These are phyloP conservation scores for Aleiodes sp. DNA, from an alignment of 1,140 invertebrate genomes.

Conservation along the genomic window DNA sequence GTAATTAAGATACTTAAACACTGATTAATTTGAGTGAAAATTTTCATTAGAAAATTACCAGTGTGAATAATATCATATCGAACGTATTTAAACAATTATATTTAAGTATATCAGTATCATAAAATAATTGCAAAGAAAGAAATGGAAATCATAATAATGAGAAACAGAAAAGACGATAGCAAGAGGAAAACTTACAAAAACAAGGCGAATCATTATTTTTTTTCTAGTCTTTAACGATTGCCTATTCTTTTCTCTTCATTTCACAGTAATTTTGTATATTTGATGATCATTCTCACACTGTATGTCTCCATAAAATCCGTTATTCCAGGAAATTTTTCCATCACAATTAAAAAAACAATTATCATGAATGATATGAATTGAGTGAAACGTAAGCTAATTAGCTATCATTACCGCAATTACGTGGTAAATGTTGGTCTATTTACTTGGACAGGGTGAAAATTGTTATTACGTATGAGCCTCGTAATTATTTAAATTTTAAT, in stretches of 20 bases:
- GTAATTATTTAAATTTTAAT: neutral
- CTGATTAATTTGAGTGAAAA: neutral
- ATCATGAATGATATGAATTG: neutral
- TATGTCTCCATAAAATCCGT: too few relatives aligned
- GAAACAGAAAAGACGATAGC: neutral
- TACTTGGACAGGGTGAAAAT: slow-evolving; percentile 28
- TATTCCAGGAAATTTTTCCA: too few relatives aligned
- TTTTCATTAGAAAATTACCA: slow-evolving; percentile 4
- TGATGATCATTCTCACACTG: neutral
- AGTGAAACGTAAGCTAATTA: slow-evolving; percentile 20
- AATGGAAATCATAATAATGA: slow-evolving; percentile 11
- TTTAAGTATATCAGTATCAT: slow-evolving; percentile 41
- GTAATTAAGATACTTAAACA: neutral
- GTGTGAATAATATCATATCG: slow-evolving; percentile 39
- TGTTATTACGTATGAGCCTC: slow-evolving; percentile 21
- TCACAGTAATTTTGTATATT: too few relatives aligned
- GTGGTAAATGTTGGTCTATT: slow-evolving; percentile 20
- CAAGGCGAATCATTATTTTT: neutral
- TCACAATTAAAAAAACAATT: neutral
- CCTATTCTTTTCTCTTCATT: slow-evolving; percentile 16
- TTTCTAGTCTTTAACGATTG: slow-evolving; percentile 35
- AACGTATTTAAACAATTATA: slow-evolving; percentile 34
- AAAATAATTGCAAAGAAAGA: slow-evolving; percentile 15
- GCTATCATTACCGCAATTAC: slow-evolving; percentile 18
- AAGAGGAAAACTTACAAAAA: neutral